These are phyloP conservation scores for Erinaceus europaeus DNA, from an alignment of 2,113 vertebrate genomes.

Conservation along the genomic window DNA sequence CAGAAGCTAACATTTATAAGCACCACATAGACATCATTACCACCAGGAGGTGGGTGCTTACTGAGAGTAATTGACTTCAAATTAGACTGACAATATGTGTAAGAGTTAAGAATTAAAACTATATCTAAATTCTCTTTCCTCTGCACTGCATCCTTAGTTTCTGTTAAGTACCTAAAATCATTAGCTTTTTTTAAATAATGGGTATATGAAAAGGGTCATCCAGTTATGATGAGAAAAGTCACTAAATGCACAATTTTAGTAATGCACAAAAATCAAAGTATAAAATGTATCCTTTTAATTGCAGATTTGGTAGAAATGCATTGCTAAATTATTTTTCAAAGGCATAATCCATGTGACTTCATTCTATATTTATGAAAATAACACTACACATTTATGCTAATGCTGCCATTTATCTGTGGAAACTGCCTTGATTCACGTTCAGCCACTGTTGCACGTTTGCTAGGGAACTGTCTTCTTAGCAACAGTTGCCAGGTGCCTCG, in stretches of 20 bases:
- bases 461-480: constrained; percentile 53
- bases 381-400: constrained; percentile 38
- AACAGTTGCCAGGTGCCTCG: constrained; percentile 38
- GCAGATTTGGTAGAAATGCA: background rate
- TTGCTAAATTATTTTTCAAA: constrained; percentile 3
- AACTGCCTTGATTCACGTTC: constrained; percentile 54
- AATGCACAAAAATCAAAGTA: background rate
- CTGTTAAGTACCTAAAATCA: background rate
- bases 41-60: background rate
- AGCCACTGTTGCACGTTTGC: constrained; percentile 54
- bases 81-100: background rate
- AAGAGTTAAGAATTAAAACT: background rate
- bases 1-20: background rate
- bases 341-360: background rate
- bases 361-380: background rate
- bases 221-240: background rate
- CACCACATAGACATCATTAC: background rate
- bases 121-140: background rate
- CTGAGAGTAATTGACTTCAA: background rate
- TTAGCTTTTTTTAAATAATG: background rate
- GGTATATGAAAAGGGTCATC: background rate
- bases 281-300: background rate
- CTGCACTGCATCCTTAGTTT: background rate
- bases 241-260: background rate
- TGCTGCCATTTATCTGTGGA: constrained; percentile 50